Percentiles rank a stretch among this genome's conserved stretches.
phyloP scores from a whole-genome alignment of 2,797 vertebrate genomes.

The Gymnothorax javanicus region DNA sequence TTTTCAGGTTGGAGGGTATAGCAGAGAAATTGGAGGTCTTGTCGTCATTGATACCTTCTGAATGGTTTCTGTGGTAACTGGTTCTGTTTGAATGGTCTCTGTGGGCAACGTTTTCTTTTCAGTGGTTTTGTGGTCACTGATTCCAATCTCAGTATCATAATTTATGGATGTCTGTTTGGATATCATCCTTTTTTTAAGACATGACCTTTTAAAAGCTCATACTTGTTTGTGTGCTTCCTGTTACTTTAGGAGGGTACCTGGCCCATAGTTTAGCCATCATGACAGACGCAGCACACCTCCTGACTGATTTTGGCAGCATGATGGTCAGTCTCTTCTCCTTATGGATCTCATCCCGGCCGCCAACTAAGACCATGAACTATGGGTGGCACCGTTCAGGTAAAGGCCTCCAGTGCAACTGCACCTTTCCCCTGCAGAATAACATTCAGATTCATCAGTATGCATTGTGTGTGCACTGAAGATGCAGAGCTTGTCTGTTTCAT shows the following conservation, averaged over 20 bases:
- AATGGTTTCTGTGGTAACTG: too few relatives aligned
- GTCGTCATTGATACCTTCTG: not conserved
- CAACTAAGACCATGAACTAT: constrained; percentile 89
- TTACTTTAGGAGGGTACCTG: constrained; percentile 84
- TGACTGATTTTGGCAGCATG: constrained; percentile 95
- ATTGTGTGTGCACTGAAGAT: not conserved
- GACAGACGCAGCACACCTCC: constrained; percentile 92
- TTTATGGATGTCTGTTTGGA: not conserved
- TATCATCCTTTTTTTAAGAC: too few relatives aligned
- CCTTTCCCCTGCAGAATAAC: not conserved
- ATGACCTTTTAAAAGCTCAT: not conserved
- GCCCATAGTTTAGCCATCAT: constrained; percentile 96
- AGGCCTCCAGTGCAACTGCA: not conserved
- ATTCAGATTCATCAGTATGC: not conserved
- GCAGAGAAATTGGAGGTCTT: not conserved
- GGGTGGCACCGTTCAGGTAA: constrained; percentile 96
- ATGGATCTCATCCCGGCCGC: constrained; percentile 87
- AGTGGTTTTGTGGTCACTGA: not conserved
- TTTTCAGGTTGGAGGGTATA: constrained; percentile 9
- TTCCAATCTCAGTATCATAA: not conserved
- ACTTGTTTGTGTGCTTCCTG: not conserved
- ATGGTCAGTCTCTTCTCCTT: constrained; percentile 93
- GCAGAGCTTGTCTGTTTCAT: not conserved
- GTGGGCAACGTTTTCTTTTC: too few relatives aligned
- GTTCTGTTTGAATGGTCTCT: too few relatives aligned